Percentiles rank a stretch among this genome's conserved stretches.
Conservation (phyloP, 2,888 invertebrate species). For the Crossocerus cetratus region DNA sequence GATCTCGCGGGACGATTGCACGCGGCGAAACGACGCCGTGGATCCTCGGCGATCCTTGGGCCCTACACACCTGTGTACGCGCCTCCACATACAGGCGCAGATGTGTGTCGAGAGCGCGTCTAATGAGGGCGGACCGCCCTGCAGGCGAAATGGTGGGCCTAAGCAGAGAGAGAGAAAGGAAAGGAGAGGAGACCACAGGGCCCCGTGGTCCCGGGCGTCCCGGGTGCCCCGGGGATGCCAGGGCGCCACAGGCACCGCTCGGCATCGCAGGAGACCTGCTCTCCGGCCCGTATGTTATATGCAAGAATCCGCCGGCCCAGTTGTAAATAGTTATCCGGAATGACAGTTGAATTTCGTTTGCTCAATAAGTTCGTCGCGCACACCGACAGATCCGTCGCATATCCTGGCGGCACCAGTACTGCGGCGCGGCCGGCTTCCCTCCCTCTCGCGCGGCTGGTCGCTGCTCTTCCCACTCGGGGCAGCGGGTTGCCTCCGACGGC, state of each 20-base stretch:
- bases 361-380: conserved; percentile 61
- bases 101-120: conserved; percentile 35
- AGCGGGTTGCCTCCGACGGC: conserved; percentile 27
- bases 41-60: conserved; percentile 27
- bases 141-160: conserved; percentile 50
- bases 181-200: neutral
- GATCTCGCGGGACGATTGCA: conserved; percentile 54
- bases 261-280: neutral
- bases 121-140: conserved; percentile 68
- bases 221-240: conserved; percentile 11
- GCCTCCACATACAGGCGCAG: conserved; percentile 1
- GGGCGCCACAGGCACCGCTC: conserved; percentile 20
- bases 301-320: conserved; percentile 64
- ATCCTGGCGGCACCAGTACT: conserved; percentile 3
- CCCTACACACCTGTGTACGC: conserved; percentile 20
- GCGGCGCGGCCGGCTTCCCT: neutral
- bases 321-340: conserved; percentile 72
- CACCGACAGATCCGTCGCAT: conserved; percentile 27
- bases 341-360: conserved; percentile 69
- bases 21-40: conserved; percentile 34
- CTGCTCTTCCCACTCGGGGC: conserved; percentile 13
- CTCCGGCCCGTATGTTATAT: conserved; percentile 51
- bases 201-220: conserved; percentile 22
- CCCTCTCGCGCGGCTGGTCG: neutral
- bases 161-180: neutral